These are phyloP conservation scores for Agrotis exclamationis DNA, from an alignment of 2,888 invertebrate species.

Conservation along the genomic window DNA sequence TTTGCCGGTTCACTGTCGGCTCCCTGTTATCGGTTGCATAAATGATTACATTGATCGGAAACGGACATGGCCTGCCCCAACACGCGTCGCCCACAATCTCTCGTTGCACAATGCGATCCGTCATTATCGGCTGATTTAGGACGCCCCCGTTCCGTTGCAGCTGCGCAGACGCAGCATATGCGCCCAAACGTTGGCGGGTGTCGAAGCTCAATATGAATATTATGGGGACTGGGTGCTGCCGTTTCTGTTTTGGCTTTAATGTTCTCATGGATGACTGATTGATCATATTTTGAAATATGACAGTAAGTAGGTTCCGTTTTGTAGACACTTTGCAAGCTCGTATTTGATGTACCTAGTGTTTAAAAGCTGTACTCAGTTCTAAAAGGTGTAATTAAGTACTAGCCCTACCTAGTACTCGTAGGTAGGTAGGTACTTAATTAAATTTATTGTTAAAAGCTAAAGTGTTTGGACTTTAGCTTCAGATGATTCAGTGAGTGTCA, in stretches of 20 bases:
- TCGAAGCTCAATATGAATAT: constrained; percentile 56
- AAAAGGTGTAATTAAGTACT: no score
- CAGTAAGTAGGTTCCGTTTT: not conserved
- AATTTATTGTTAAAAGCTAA: constrained; percentile 11
- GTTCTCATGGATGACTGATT: constrained; percentile 28
- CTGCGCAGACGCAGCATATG: constrained; percentile 72
- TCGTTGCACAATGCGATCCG: constrained; percentile 83
- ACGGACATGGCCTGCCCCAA: constrained; percentile 88
- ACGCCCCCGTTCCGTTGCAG: constrained; percentile 80
- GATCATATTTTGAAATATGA: constrained; percentile 17
- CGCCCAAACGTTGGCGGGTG: constrained; percentile 59
- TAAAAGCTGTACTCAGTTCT: not conserved
- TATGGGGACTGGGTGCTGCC: constrained; percentile 49
- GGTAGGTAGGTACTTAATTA: no score
- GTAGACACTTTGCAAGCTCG: not conserved
- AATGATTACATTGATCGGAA: constrained; percentile 82
- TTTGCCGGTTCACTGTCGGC: constrained; percentile 45
- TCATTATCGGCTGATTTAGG: constrained; percentile 84
- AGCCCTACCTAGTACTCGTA: no score
- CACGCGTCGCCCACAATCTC: constrained; percentile 75
- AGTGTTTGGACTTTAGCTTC: constrained; percentile 9
- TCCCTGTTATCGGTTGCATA: constrained; percentile 79
- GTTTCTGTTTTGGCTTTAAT: constrained; percentile 42
- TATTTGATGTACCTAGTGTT: not conserved
- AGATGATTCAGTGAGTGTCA: constrained; percentile 36